Conservation (phyloP, 2,888 invertebrate genomes). For the Rhorus exstirpatorius region DNA sequence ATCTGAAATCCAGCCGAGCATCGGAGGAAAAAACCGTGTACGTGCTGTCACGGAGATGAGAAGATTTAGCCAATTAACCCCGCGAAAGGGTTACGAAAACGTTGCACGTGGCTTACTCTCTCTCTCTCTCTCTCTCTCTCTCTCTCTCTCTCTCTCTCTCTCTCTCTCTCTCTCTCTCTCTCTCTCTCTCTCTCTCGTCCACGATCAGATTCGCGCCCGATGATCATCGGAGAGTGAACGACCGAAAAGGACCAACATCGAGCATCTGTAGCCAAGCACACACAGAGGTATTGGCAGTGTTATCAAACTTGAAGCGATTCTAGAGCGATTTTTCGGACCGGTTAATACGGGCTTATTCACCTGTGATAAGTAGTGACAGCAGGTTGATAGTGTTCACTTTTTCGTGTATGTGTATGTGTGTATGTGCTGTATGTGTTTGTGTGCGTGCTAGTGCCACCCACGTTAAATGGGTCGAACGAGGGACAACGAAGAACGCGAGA, state of each 20-base stretch:
- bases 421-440: neutral
- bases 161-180: slow-evolving; percentile 48
- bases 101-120: slow-evolving; percentile 56
- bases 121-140: too few relatives aligned
- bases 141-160: too few relatives aligned
- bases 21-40: slow-evolving; percentile 49
- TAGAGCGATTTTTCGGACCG: slow-evolving; percentile 59
- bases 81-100: slow-evolving; percentile 64
- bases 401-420: slow-evolving; percentile 6
- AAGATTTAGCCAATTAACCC: slow-evolving; percentile 79
- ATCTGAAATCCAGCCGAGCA: slow-evolving; percentile 28
- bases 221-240: slow-evolving; percentile 39
- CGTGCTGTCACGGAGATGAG: slow-evolving; percentile 69
- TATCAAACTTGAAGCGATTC: slow-evolving; percentile 55
- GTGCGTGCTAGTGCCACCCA: slow-evolving; percentile 25
- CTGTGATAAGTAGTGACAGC: slow-evolving; percentile 64
- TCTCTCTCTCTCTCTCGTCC: slow-evolving; percentile 20
- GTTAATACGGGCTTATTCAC: slow-evolving; percentile 62
- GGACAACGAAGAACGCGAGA: slow-evolving; percentile 27
- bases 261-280: neutral
- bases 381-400: slow-evolving; percentile 60
- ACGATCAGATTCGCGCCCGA: slow-evolving; percentile 43
- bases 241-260: slow-evolving; percentile 33
- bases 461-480: slow-evolving; percentile 57
- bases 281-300: slow-evolving; percentile 9